Conservation (phyloP, 2,888 invertebrate genomes). For the Aphidoletes aphidimyza region DNA sequence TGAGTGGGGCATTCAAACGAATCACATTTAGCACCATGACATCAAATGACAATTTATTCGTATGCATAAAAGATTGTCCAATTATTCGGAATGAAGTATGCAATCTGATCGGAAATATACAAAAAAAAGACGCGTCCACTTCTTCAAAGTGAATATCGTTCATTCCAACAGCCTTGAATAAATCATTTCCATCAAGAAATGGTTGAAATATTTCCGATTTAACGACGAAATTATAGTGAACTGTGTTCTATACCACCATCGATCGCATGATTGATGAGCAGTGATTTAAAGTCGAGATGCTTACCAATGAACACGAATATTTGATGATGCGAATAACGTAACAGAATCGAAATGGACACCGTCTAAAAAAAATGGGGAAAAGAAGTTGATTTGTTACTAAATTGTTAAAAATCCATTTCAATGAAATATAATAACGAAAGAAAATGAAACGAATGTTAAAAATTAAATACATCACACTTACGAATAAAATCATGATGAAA, state of each 20-base stretch:
- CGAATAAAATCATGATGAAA: constrained; percentile 98
- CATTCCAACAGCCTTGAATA: too few relatives aligned
- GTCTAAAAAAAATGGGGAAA: constrained; percentile 76
- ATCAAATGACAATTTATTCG: constrained; percentile 40
- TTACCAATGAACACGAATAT: constrained; percentile 99
- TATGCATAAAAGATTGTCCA: background rate
- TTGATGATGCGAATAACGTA: constrained; percentile 99
- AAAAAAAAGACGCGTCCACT: too few relatives aligned
- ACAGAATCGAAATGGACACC: constrained; percentile 95
- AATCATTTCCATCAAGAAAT: too few relatives aligned
- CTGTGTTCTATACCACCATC: background rate
- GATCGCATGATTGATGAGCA: background rate
- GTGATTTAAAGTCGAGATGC: constrained; percentile 63
- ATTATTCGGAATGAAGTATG: constrained; percentile 28
- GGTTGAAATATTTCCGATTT: too few relatives aligned
- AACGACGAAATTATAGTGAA: too few relatives aligned
- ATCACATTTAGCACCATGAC: constrained; percentile 7
- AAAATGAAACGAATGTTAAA: constrained; percentile 53
- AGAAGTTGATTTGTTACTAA: constrained; percentile 3
- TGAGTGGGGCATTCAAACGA: background rate
- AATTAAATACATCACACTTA: constrained; percentile 72
- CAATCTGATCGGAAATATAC: background rate
- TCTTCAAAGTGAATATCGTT: too few relatives aligned
- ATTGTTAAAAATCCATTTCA: background rate
- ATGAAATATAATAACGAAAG: too few relatives aligned